Conservation (phyloP, 2,888 invertebrate species). For the Pomacea canaliculata region DNA sequence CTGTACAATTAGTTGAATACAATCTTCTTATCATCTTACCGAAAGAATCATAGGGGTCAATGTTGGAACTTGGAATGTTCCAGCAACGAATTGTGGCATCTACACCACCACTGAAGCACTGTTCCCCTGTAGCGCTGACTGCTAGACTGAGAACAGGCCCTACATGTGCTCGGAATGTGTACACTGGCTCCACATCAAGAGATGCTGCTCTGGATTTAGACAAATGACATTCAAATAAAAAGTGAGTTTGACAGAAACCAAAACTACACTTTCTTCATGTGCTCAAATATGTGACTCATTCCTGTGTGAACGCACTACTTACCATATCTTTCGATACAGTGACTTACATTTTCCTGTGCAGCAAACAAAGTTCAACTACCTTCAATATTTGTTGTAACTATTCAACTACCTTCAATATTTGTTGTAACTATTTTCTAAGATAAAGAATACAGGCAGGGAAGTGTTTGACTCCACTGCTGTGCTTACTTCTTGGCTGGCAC, state of each 20-base stretch:
- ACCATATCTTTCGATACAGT: too few species aligned
- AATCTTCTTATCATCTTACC: constrained; percentile 66
- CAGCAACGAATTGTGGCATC: constrained; percentile 96
- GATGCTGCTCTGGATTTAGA: constrained; percentile 74
- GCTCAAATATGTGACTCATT: neutral
- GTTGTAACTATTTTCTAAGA: too few species aligned
- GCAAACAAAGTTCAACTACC: too few species aligned
- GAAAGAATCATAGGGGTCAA: constrained; percentile 97
- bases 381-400: too few species aligned
- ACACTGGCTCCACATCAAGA: constrained; percentile 96
- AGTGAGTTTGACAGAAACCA: neutral
- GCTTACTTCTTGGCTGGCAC: constrained; percentile 92
- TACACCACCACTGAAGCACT: constrained; percentile 94
- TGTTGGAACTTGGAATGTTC: constrained; percentile 92
- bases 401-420: too few species aligned
- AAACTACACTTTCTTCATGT: neutral
- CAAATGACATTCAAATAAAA: neutral
- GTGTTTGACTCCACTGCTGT: too few species aligned
- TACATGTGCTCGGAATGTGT: constrained; percentile 94
- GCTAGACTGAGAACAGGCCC: constrained; percentile 95
- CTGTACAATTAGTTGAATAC: neutral
- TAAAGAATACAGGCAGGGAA: too few species aligned
- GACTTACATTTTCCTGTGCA: too few species aligned
- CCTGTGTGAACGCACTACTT: too few species aligned
- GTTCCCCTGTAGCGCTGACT: constrained; percentile 92